Evolutionary conservation across 1,140 invertebrate species (phyloP), one percentile per base, ranked within the genome.

Genomic region (Pogonus chalceus): DNA sequence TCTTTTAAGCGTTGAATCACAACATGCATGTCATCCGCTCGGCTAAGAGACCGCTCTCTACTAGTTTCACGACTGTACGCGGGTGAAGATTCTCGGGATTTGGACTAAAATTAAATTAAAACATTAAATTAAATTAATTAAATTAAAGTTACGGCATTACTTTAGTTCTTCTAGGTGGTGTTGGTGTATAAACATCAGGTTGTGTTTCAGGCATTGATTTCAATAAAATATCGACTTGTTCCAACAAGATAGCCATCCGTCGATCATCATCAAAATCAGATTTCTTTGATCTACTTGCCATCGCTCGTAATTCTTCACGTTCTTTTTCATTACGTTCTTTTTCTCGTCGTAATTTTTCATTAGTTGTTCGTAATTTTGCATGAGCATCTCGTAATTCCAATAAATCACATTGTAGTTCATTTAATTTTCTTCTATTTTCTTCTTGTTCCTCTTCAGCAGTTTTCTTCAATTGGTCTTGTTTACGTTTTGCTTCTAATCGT

Each of bases 341-440:
- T 66, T 96, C 91, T 35, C 89, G 75, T 43, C 89, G 76, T 55
- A 94, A 74, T 65, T 93, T 92, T 59, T 94, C 91, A 66, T 92
- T 93, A 35, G 90, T 90, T n/a, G 90, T 92, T 35, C 91, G 76
- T 47, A 95, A 69, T 69, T 94, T 93, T 3, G 90, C 90, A 67
- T 94, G 90, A 20, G 90, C 90, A 69, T 94, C 91, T 16, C 90
- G 75, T 22, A 94, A 70, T 68, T 95, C 92, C 21, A 93, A 69
- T 23, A 94, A 68, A 73, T 94, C 90, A 62, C 85, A 89, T 70
- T 93, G 90, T 16, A 94, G 67, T 76, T 93, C 78, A 35, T 76
- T 74, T 57, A 90, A 78, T 76, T 94, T 93, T 62, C 85, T 85
- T 63, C 85, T 88, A 48, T 84, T 88, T 66, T 93, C 90, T 48